These are phyloP conservation scores for Harpalus rubripes DNA, from an alignment of 2,888 invertebrate genomes.

Conservation along the genomic window DNA sequence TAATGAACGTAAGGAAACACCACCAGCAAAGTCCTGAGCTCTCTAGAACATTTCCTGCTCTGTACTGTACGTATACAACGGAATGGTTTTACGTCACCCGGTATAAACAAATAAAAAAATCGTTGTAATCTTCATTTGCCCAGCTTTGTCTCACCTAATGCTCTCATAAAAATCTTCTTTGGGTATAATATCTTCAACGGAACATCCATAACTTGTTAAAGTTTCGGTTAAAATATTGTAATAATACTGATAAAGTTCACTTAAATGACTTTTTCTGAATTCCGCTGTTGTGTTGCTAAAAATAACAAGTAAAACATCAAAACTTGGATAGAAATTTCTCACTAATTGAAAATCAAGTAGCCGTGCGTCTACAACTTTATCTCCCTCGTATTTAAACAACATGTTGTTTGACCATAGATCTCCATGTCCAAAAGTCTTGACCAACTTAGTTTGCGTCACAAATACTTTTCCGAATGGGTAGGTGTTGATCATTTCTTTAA, in stretches of 20 bases:
- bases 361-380: constrained; percentile 69
- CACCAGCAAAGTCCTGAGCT: no score
- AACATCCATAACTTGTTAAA: constrained; percentile 67
- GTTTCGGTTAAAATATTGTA: constrained; percentile 69
- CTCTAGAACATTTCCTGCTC: no score
- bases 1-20: no score
- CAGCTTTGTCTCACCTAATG: neutral
- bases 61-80: no score
- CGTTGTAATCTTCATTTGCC: no score
- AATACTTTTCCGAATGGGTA: constrained; percentile 30
- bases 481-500: constrained; percentile 10
- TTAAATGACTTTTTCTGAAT: constrained; percentile 71
- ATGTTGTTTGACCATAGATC: constrained; percentile 52
- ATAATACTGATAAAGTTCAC: constrained; percentile 71
- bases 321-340: constrained; percentile 71
- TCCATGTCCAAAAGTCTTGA: constrained; percentile 36
- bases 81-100: no score
- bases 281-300: constrained; percentile 71
- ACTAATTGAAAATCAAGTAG: constrained; percentile 73
- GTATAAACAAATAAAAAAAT: no score
- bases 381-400: constrained; percentile 43
- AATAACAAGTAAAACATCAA: constrained; percentile 73
- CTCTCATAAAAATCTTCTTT: constrained; percentile 9
- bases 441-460: constrained; percentile 1
- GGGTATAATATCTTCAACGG: constrained; percentile 68